Evolutionary conservation across 1,140 invertebrate species (phyloP).

Genomic region (Lepidurus arcticus): DNA sequence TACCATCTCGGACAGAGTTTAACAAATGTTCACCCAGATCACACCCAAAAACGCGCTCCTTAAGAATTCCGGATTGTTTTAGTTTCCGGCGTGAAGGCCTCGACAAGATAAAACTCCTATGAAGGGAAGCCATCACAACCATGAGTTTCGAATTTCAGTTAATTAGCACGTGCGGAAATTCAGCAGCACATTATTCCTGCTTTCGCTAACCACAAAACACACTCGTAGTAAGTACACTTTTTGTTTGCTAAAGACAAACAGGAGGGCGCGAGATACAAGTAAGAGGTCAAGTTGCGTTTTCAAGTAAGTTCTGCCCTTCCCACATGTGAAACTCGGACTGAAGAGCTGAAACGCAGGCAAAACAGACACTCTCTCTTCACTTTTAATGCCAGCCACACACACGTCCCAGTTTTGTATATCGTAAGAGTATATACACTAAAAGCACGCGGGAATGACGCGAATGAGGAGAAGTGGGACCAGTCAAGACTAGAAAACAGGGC

Average conservation of each 20-base stretch:
- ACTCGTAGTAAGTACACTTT: too few relatives aligned
- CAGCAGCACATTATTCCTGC: background rate
- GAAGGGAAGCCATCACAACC: constrained; percentile 1
- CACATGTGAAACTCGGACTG: constrained; percentile 7
- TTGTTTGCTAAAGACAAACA: background rate
- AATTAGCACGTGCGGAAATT: background rate
- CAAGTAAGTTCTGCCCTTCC: background rate
- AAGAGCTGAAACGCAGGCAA: background rate
- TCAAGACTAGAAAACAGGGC: too few relatives aligned
- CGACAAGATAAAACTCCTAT: constrained; percentile 69
- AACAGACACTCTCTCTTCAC: constrained; percentile 6
- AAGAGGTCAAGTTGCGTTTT: background rate
- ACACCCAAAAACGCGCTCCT: constrained; percentile 89
- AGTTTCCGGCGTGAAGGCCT: constrained; percentile 79
- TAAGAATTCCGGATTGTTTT: constrained; percentile 87
- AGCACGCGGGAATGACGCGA: too few relatives aligned
- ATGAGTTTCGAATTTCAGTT: background rate
- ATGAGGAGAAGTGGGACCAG: too few relatives aligned
- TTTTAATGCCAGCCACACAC: background rate
- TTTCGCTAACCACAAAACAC: too few relatives aligned
- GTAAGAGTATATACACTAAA: too few relatives aligned
- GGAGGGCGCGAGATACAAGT: background rate
- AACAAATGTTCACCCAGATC: constrained; percentile 90
- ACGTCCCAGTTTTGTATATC: background rate
- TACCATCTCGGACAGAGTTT: constrained; percentile 84